A percentile compares a stretch with the other conserved stretches of the same genome.
These are phyloP conservation scores for Charadrius vociferus DNA, from an alignment of 2,113 vertebrate genomes.

Conservation along the genomic window DNA sequence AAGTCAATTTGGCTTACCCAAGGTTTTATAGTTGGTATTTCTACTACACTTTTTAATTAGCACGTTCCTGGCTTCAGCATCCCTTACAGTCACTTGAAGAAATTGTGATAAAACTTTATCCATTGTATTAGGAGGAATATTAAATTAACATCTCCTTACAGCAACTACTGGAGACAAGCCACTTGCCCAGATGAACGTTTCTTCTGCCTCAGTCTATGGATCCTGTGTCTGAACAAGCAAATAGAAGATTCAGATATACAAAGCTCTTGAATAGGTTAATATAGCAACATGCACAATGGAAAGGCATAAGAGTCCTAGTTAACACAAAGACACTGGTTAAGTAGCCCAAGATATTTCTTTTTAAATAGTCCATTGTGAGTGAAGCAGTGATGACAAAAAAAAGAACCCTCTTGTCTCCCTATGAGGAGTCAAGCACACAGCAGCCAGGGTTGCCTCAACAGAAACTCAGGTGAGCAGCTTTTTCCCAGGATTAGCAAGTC, in stretches of 20 bases:
- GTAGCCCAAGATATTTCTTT: background rate
- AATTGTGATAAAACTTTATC: background rate
- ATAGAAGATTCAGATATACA: background rate
- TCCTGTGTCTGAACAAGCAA: background rate
- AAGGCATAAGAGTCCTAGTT: background rate
- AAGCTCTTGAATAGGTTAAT: background rate
- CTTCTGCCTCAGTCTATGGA: background rate
- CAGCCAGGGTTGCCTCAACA: background rate
- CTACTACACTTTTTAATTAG: background rate
- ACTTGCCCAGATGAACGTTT: background rate
- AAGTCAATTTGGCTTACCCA: background rate
- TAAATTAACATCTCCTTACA: background rate
- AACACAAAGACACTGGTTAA: background rate
- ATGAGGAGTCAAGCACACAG: accelerated
- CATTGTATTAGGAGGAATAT: background rate
- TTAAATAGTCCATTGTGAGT: background rate
- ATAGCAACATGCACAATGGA: background rate
- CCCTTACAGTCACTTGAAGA: background rate
- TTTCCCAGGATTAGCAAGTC: background rate
- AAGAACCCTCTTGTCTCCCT: background rate
- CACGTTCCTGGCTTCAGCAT: background rate
- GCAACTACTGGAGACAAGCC: background rate
- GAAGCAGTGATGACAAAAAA: background rate
- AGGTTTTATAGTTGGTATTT: background rate
- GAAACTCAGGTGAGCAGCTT: background rate